Base-by-base conservation (phyloP, 2,888 invertebrate species). In the Synanthedon myopaeformis region DNA sequence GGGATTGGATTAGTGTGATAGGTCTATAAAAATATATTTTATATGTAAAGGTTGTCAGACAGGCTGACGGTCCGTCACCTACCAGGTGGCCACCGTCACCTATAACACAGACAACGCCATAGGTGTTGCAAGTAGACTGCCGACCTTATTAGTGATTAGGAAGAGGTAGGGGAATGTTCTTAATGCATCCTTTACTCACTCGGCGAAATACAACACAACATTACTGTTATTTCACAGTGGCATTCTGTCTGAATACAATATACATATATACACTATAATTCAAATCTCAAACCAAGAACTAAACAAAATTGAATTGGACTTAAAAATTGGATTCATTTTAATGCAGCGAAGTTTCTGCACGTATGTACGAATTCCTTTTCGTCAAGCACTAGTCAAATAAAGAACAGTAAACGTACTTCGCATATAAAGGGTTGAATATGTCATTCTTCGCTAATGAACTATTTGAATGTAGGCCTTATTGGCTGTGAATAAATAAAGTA, bases 381-480 rank as follows among this genome's bases (percentile, higher is more conserved):
- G 76, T 79, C 81, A 75, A 74, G 70, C 64, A 68, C 65, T 65
- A 66, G 69, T 77, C 67, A 68, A 73, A 76, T 79, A 79, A 79
- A 79, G 68, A 64, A 72, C 68, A 60, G 64, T 63, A 70, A 35
- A 78, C 80, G 69, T 61, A 64, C 59, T 67, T 63, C 69, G 84
- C 83, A 83, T 84, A 83, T 72, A 80, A 81, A 85, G 72, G 72
- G 76, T 69, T 66, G 63, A 55, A 74, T 74, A 69, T 74, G 74
- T 75, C 74, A 70, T 67, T 66, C 64, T 64, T 63, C 66, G 69
- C 73, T 86, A 86, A 86, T 85, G 79, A 84, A 79, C 84, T 74
- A 86, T 86, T 85, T 84, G 82, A 85, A 86, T 86, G 84, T 83
- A 76, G 78, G 73, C 72, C 80, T 79, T 74, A 83, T 78, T 79